Base-by-base conservation (phyloP, 2,797 vertebrate genomes). In the Eospalax fontanierii region DNA sequence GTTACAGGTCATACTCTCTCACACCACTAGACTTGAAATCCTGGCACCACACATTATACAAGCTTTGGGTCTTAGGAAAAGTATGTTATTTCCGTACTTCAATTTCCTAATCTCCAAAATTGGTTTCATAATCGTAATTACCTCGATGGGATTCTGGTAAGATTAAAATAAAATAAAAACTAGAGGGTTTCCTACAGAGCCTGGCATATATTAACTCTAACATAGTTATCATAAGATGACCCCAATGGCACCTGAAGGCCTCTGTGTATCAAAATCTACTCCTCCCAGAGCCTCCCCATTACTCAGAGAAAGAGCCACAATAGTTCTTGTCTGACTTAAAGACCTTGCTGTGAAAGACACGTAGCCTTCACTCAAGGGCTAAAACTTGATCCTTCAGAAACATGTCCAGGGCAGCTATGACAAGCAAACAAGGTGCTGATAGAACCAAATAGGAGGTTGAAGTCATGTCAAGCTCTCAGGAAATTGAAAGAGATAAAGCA, bases 341-440 rank as follows among this genome's bases (percentile, higher is more conserved):
- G 22, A 21, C 19, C 3, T 28, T 33, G 54, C 63, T 76, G 85
- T 59, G 43, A 93, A 87, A 90, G 61, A 91, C 93, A 92, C 24
- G n/a, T 16, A 80, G 71, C 8, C 4, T 8, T 90, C 40, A 89
- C 6, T 57, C 66, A 26, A 93, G 63, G 70, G 57, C 79, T 75
- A 90, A 88, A 54, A n/a, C 30, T 73, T 73, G 26, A 79, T n/a
- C 70, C 26, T 93, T 79, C 74, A 76, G 74, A 92, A 93, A 85
- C 76, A 92, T 65, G 50, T 57, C 65, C 18, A 93, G 90, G 79
- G 38, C 80, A 92, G 24, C 46, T 65, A 73, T 10, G 68, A 96
- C 70, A 94, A 93, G 74, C 46, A 68, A 89, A 54, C 30, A 38
- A 92, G n/a, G 5, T 33, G 74, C 68, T 63, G 33, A 75, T 28